phyloP scores from a whole-genome alignment of 2,797 vertebrate genomes.

The Poeciliopsis turneri region DNA sequence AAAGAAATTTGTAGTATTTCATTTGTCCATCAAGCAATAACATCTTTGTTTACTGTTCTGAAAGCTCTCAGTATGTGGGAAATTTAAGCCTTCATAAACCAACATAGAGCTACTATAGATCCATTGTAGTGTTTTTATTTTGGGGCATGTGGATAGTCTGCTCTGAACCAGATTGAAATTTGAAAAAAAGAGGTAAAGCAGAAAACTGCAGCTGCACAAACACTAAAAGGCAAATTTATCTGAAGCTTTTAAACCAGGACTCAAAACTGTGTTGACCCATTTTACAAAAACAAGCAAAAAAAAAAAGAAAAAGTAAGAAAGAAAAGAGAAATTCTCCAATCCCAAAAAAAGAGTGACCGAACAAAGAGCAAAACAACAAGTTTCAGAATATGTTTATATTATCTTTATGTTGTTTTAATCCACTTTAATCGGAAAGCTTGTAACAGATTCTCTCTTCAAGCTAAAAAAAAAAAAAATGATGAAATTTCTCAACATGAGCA shows the following conservation, averaged over 20 bases:
- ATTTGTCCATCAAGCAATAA: neutral
- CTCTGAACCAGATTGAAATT: neutral
- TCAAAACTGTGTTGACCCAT: neutral
- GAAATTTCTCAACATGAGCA: neutral
- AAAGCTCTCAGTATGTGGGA: neutral
- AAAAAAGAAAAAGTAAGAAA: too few relatives aligned
- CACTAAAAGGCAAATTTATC: neutral
- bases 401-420: neutral
- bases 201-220: neutral
- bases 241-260: neutral
- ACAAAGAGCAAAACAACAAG: neutral
- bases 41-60: neutral
- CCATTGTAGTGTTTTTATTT: neutral
- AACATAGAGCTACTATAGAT: neutral
- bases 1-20: neutral
- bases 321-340: neutral
- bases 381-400: constrained; percentile 1
- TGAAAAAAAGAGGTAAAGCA: neutral
- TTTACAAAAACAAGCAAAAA: neutral
- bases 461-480: neutral
- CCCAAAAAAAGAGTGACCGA: neutral
- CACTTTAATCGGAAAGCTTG: neutral
- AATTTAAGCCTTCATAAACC: neutral
- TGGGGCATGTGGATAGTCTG: neutral
- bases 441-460: neutral